Evolutionary conservation across 2,888 invertebrate genomes (phyloP), one percentile per base, ranked within the genome.

Genomic region (Cacoxenus indagator): DNA sequence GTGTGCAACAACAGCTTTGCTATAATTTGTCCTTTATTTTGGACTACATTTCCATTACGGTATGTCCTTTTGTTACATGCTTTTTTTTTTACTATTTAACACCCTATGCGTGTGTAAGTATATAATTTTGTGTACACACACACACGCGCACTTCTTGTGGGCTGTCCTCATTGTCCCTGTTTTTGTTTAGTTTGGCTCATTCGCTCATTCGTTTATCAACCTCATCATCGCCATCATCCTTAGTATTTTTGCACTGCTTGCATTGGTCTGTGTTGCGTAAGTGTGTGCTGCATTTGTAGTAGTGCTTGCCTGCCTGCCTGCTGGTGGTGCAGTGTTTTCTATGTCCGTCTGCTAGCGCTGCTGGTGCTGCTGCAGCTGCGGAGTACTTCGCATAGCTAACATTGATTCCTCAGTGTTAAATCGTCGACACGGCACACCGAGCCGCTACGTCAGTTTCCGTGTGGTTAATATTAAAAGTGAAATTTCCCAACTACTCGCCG

Each of bases 371-470:
- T 64, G 74, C 65, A 65, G 74, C 67, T 67, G 67, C 65, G 61
- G 65, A 69, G 54, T 66, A 29, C 61, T 67, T 54, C 45, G 65
- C 71, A 71, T 75, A 73, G 74, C 79, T 74, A 74, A 70, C 65
- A 73, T 79, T 77, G 82, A 72, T 77, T 77, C 78, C 84, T 85
- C 83, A 85, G 85, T 85, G 82, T 83, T 85, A 81, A 85, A 81
- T 83, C 84, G 84, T 77, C 85, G 84, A 85, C 82, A 84, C 85
- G 81, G 85, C 82, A 79, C 84, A 84, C 77, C 77, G 82, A 74
- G 72, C 64, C 67, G 65, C 57, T 65, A 59, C 14, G n/a, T n/a
- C 57, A 19, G 9, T 9, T 24, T 24, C 6, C 14, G 26, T 14
- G 5, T n/a, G n/a, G n/a, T 54, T 24, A 54, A 54, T 54, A 31